A percentile compares a stretch with the other conserved stretches of the same genome.
These are phyloP conservation scores for Catagonus wagneri DNA, from an alignment of 2,113 vertebrate genomes.

Conservation along the genomic window DNA sequence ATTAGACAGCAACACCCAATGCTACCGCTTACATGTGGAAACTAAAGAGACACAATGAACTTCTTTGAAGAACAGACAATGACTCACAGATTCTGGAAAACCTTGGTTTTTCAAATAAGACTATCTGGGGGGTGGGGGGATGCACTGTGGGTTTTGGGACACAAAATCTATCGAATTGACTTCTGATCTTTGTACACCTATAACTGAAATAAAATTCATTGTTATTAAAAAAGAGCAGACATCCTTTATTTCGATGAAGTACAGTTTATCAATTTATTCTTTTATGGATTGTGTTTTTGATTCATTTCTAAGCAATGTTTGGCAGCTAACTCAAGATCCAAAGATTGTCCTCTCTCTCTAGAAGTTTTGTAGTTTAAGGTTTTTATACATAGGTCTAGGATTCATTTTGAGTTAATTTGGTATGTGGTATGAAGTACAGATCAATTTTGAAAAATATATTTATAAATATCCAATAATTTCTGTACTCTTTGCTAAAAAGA, in stretches of 20 bases:
- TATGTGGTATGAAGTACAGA: not conserved
- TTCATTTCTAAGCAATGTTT: not conserved
- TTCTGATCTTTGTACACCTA: too few relatives aligned
- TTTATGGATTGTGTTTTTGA: not conserved
- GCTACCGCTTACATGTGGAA: too few relatives aligned
- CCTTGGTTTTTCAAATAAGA: too few relatives aligned
- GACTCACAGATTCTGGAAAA: too few relatives aligned
- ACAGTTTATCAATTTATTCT: not conserved
- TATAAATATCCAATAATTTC: not conserved
- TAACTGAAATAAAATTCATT: too few relatives aligned
- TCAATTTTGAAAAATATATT: not conserved
- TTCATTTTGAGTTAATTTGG: not conserved
- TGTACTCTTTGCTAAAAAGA: not conserved
- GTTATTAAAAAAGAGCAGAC: not conserved
- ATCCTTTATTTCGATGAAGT: slow-evolving; percentile 16
- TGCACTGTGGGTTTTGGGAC: too few relatives aligned
- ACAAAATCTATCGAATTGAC: too few relatives aligned
- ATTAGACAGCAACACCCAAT: too few relatives aligned
- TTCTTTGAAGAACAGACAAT: too few relatives aligned
- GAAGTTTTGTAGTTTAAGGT: not conserved
- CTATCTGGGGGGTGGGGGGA: too few relatives aligned
- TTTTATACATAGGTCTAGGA: not conserved
- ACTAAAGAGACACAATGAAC: too few relatives aligned
- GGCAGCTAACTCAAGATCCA: not conserved
- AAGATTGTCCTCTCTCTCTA: not conserved